A percentile compares a stretch with the other conserved stretches of the same genome.
These are phyloP conservation scores for Tetraneura akinire DNA, from an alignment of 1,140 invertebrate species.

Conservation along the genomic window DNA sequence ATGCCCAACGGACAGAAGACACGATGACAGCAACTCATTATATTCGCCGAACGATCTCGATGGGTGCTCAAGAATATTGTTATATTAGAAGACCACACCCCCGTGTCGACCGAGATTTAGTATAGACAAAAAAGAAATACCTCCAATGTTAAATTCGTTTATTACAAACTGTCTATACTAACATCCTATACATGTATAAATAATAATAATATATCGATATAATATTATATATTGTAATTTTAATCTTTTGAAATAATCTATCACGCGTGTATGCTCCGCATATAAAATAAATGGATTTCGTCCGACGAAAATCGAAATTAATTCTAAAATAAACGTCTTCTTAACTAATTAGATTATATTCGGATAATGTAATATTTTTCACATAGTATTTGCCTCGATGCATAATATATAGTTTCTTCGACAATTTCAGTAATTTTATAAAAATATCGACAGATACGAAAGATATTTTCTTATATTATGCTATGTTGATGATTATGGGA, in stretches of 20 bases:
- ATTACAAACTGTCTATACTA: background rate
- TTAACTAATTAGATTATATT: background rate
- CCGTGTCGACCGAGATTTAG: background rate
- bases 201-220: background rate
- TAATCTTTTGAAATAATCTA: background rate
- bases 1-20: background rate
- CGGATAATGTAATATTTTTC: background rate
- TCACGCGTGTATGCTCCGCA: too few relatives aligned
- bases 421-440: too few relatives aligned
- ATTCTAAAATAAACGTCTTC: background rate
- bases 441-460: too few relatives aligned
- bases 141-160: slow-evolving; percentile 12
- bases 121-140: background rate
- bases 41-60: slow-evolving; percentile 6
- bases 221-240: background rate
- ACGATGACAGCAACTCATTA: slow-evolving; percentile 29
- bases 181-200: background rate
- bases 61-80: background rate
- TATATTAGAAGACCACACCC: background rate
- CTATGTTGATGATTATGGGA: too few relatives aligned
- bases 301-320: background rate
- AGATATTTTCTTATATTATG: too few relatives aligned
- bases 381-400: too few relatives aligned
- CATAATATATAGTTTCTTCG: too few relatives aligned
- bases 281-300: background rate